phyloP scores from a whole-genome alignment of 2,888 invertebrate genomes.

The Ophion ellenae region DNA sequence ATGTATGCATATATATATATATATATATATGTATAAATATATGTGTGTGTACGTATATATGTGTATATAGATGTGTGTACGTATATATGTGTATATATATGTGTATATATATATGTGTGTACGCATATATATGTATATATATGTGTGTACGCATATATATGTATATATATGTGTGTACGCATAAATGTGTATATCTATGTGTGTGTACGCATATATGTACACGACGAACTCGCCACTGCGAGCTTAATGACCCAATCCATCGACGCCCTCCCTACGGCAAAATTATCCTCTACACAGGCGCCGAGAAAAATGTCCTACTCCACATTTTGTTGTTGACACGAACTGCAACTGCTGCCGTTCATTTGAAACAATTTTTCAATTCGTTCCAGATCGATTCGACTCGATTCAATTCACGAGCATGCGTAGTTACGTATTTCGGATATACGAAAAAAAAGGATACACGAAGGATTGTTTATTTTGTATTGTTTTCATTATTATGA shows the following conservation, averaged over 20 bases:
- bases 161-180: no score
- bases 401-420: neutral
- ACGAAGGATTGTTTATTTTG: no score
- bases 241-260: constrained; percentile 59
- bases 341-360: neutral
- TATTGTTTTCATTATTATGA: no score
- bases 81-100: neutral
- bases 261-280: constrained; percentile 54
- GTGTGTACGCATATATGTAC: constrained; percentile 26
- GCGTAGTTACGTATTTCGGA: neutral
- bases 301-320: constrained; percentile 20
- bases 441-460: neutral
- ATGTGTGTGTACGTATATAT: neutral
- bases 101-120: no score
- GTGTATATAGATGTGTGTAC: no score
- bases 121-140: constrained; percentile 13
- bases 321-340: constrained; percentile 25
- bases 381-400: neutral
- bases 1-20: constrained; percentile 18
- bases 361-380: neutral
- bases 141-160: neutral
- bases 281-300: constrained; percentile 39
- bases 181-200: neutral
- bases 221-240: constrained; percentile 48
- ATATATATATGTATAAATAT: no score